These are phyloP conservation scores for Heteractis magnifica DNA, from an alignment of 92 coral and sea anemone genomes.

Conservation along the genomic window DNA sequence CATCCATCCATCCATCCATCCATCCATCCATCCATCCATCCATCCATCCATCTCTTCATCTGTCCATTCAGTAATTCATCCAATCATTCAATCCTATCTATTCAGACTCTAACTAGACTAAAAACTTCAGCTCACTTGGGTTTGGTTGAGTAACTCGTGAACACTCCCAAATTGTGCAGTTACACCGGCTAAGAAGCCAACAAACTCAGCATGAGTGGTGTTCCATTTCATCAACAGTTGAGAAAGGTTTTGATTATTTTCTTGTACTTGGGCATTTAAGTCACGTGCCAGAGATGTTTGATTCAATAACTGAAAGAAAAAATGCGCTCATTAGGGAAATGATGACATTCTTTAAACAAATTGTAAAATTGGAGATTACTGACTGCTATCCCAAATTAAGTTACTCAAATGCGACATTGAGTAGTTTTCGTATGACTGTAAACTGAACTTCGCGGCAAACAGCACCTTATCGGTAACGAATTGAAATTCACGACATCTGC, in stretches of 20 bases:
- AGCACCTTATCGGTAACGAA: too few relatives aligned
- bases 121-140: slow-evolving; percentile 48
- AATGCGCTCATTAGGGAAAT: background rate
- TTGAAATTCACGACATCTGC: too few relatives aligned
- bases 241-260: slow-evolving; percentile 43
- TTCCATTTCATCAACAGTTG: slow-evolving; percentile 47
- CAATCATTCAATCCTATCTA: background rate
- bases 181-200: slow-evolving; percentile 37
- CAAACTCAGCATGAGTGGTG: slow-evolving; percentile 60
- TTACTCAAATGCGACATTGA: too few relatives aligned
- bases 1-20: background rate
- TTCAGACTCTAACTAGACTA: background rate
- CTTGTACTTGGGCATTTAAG: slow-evolving; percentile 28
- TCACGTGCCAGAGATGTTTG: slow-evolving; percentile 58
- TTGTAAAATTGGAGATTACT: too few relatives aligned
- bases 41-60: background rate
- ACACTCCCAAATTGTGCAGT: slow-evolving; percentile 45
- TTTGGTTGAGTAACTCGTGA: slow-evolving; percentile 32
- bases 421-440: too few relatives aligned
- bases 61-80: background rate
- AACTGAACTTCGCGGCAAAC: too few relatives aligned
- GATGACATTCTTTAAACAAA: background rate
- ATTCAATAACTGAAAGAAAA: slow-evolving; percentile 51
- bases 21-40: background rate
- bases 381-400: too few relatives aligned